Evolutionary conservation across 2,113 vertebrate species (phyloP), one percentile per base, ranked within the genome.

Genomic region (Erpornis zantholeuca): DNA sequence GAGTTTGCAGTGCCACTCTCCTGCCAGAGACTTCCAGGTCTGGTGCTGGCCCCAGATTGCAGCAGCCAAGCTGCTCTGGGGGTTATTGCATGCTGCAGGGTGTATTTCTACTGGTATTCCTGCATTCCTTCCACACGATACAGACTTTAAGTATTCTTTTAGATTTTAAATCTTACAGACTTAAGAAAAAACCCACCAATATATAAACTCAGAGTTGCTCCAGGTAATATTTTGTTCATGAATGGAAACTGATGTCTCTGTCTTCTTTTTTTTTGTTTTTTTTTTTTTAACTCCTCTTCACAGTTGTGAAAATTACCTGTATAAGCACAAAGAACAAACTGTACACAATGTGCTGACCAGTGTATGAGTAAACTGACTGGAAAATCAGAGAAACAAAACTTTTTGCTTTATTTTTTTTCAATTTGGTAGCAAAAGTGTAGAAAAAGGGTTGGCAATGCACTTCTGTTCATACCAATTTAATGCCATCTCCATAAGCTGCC

Each of bases 181-280:
- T n/a, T 68, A 35, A 45, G 15, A 5, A 35, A 65, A 82, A 31
- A 16, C 3, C 8, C 23, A 40, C 7, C 27, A 53, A 56, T 68
- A 40, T 1, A 22, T 87, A 36, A 85, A 63, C 3, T 70, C 36
- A 15, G 16, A 52, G 9, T 84, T 54, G 15, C 7, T 72, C 10
- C 61, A 40, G 33, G 40, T 53, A 18, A 27, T 56, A 12, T 15
- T 91, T 80, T 86, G 50, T 42, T 95, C 4, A 18, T 66, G 13
- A 77, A 22, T 70, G 47, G 66, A 87, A 87, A 60, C 15, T 9
- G 28, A 54, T 36, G 10, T 23, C 12, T 82, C 82, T 45, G 31
- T 42, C 1, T 27, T 17, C 38, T 31, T 19, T 22, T 35, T 36
- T 0, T 40, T n/a, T n/a, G n/a, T 56, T 65, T 10, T 2, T 38